Evolutionary conservation across 1,140 invertebrate species (phyloP), one percentile per base, ranked within the genome.

Genomic region (Triops longicaudatus): DNA sequence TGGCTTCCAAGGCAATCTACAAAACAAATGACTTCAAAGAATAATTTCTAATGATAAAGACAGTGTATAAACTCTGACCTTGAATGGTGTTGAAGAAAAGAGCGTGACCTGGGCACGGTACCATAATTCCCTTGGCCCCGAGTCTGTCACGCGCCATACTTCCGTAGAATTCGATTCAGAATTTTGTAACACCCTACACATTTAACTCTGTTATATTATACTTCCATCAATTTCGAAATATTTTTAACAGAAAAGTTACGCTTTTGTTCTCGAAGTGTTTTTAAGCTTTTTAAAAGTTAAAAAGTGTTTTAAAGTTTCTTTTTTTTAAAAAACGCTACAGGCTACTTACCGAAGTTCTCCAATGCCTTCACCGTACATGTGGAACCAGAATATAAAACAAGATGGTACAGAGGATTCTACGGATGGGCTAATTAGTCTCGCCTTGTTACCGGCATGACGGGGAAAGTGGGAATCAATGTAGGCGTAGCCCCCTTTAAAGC

Each of bases 341-440:
- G 2, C 2, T 7, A 43, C 26, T 22, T 17, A 77, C 76, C 76
- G 73, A n/a, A 77, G 41, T 9, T 72, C 26, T 5, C 76, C 76
- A 22, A 77, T 77, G 26, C 76, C 76, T 14, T 71, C 76, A 17
- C 76, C 76, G 26, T 41, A 73, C 76, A 77, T 77, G 41, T 77
- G 76, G 26, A 73, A 42, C 76, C 76, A 77, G 27, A 77, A 77
- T 28, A 77, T 44, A 26, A 77, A 77, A 27, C 76, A 77, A 22
- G 73, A 26, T 5, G 76, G 42, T 27, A 72, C n/a, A 11, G 76
- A 73, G 0, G 76, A 63, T 26, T 72, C 72, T 50, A 77, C 17
- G 17, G 41, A 43, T 0, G 37, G n/a, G 28, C 76, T 77, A 11
- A 42, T 74, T 72, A 77, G 44, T 22, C 31, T 42, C 12, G 76